Base-by-base conservation (phyloP, 2,888 invertebrate species). In the Lamellibrachia columna region DNA sequence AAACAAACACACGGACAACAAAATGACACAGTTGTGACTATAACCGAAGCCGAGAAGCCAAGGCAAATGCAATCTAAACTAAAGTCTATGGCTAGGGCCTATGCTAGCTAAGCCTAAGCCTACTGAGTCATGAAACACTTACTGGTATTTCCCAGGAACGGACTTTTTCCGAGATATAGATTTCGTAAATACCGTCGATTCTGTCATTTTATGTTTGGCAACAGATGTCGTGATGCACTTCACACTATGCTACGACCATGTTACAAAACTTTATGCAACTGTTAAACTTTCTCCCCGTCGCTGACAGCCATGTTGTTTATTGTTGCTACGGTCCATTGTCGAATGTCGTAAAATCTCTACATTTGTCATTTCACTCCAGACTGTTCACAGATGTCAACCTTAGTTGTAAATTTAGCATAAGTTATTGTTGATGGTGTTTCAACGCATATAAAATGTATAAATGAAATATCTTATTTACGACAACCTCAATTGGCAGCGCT, bases 111-210 rank as follows among this genome's bases (percentile, higher is more conserved):
- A n/a, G 75, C 75, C 15, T 6, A 22, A 11, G 2, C 75, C 15
- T 28, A 28, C 22, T 40, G 15, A 75, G 75, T 15, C 22, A 22
- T 22, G 15, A 75, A 75, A 28, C 75, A 92, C 95, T 93, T 94
- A 96, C 96, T 95, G 94, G 93, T 95, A 95, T 94, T 94, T 95
- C 52, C 94, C 95, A 22, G 94, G 93, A 9, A 96, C 96, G 93
- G 94, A 94, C 94, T 96, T 96, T 93, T 96, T 96, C 52, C 95
- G 53, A 28, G 93, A 92, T 58, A 93, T 93, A 52, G 92, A 52
- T 53, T 90, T 58, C 9, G 90, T 90, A 60, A 93, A 93, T 40
- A 93, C 22, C 7, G 93, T 52, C 9, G 92, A 15, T 75, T 93
- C 40, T 52, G 91, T 92, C 93, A 93, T 93, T 52, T 52, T 92